phyloP scores from a whole-genome alignment of 2,797 vertebrate genomes.

The Esox lucius region DNA sequence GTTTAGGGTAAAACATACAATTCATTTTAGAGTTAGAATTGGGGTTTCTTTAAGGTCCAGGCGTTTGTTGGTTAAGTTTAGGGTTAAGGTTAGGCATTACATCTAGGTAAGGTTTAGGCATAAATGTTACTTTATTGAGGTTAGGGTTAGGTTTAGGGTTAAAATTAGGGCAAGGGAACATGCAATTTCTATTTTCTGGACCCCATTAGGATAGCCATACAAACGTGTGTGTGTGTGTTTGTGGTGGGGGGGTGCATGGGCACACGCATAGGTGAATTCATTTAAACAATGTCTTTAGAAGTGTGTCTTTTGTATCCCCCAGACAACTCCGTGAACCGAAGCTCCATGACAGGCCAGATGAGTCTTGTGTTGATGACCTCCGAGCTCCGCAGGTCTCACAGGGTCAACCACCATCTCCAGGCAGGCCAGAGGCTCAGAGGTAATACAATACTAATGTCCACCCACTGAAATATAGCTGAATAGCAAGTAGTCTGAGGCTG shows the following conservation, averaged over 20 bases:
- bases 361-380: constrained; percentile 30
- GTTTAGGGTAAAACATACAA: too few species aligned
- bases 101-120: too few species aligned
- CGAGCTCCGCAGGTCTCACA: background rate
- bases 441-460: constrained; percentile 9
- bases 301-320: constrained; percentile 24
- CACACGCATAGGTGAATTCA: background rate
- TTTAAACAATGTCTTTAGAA: background rate
- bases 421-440: background rate
- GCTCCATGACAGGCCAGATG: constrained; percentile 7
- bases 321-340: constrained; percentile 70
- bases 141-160: too few species aligned
- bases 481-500: background rate
- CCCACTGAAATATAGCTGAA: background rate
- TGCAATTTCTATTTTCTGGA: too few species aligned
- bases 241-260: background rate
- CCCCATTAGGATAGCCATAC: too few species aligned
- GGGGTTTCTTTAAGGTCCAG: too few species aligned
- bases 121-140: too few species aligned
- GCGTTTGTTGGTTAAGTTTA: too few species aligned
- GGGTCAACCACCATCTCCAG: constrained; percentile 2
- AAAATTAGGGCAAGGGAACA: too few species aligned
- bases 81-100: too few species aligned
- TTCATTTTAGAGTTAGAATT: too few species aligned
- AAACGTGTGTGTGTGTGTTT: too few species aligned